A percentile compares a stretch with the other conserved stretches of the same genome.
phyloP scores from a whole-genome alignment of 2,797 vertebrate genomes.

The Steatocranus sp. region DNA sequence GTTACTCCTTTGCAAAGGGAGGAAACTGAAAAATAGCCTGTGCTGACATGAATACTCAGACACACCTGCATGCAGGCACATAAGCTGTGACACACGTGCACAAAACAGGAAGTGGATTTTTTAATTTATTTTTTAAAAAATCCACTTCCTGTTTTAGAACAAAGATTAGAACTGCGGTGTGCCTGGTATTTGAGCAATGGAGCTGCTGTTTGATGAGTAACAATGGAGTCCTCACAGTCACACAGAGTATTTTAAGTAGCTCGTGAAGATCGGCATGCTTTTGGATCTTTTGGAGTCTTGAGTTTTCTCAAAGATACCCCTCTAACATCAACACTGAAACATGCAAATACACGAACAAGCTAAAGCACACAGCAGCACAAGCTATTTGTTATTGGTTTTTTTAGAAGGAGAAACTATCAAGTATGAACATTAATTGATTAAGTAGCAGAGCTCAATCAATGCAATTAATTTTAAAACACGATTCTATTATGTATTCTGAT shows the following conservation, averaged over 20 bases:
- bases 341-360: slow-evolving; percentile 10
- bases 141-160: too few species aligned
- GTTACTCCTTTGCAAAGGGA: slow-evolving; percentile 29
- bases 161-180: neutral
- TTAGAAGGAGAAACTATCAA: neutral
- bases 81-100: neutral
- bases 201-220: neutral
- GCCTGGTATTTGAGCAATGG: neutral
- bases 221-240: neutral
- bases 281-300: slow-evolving; percentile 6
- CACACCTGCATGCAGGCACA: neutral
- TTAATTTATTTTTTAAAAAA: neutral
- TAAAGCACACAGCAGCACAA: neutral
- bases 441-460: slow-evolving; percentile 26
- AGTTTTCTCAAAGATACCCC: neutral
- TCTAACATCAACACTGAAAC: neutral
- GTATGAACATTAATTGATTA: slow-evolving; percentile 9
- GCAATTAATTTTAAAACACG: slow-evolving; percentile 48
- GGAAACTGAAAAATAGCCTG: slow-evolving; percentile 51
- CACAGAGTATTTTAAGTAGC: slow-evolving; percentile 24
- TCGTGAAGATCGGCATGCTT: slow-evolving; percentile 20
- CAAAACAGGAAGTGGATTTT: neutral
- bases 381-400: neutral
- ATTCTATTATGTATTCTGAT: slow-evolving; percentile 50
- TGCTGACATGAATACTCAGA: slow-evolving; percentile 31